phyloP scores from a whole-genome alignment of 2,797 vertebrate genomes.

The Gadopsis marmoratus region DNA sequence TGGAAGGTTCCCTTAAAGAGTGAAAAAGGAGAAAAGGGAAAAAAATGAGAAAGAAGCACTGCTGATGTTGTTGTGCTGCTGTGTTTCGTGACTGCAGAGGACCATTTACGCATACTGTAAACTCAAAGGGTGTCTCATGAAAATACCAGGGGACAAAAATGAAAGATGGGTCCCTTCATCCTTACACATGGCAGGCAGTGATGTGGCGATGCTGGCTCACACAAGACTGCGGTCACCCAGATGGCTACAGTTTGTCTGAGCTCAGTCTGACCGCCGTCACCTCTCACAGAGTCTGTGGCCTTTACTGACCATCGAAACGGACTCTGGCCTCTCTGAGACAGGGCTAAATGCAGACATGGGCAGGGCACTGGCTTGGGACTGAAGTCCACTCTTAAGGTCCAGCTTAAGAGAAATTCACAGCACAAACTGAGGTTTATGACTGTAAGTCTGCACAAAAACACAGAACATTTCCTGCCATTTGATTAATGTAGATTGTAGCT shows the following conservation, averaged over 20 bases:
- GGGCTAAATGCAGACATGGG: conserved; percentile 66
- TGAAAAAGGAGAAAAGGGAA: conserved; percentile 24
- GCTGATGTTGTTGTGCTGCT: conserved; percentile 51
- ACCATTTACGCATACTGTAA: conserved; percentile 56
- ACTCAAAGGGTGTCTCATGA: conserved; percentile 68
- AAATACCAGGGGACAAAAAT: conserved; percentile 69
- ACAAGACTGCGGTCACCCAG: conserved; percentile 47
- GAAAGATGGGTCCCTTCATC: conserved; percentile 59
- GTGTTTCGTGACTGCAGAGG: conserved; percentile 63
- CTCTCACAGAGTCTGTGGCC: conserved; percentile 64
- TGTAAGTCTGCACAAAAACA: not conserved
- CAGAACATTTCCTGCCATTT: conserved; percentile 3
- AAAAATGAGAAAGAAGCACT: conserved; percentile 32
- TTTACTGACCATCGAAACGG: conserved; percentile 48
- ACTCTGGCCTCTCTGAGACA: conserved; percentile 28
- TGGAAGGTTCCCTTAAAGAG: conserved; percentile 59
- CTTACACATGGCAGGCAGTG: conserved; percentile 53
- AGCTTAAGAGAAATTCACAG: conserved; percentile 24
- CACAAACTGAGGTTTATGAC: conserved; percentile 12
- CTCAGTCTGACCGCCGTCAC: conserved; percentile 63
- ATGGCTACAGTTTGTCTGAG: conserved; percentile 62
- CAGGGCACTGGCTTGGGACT: conserved; percentile 38
- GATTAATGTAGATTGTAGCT: conserved; percentile 1
- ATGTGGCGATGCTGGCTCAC: conserved; percentile 60
- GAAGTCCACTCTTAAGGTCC: conserved; percentile 26